Evolutionary conservation across 1,140 invertebrate genomes (phyloP).

Genomic region (Eciton burchellii): DNA sequence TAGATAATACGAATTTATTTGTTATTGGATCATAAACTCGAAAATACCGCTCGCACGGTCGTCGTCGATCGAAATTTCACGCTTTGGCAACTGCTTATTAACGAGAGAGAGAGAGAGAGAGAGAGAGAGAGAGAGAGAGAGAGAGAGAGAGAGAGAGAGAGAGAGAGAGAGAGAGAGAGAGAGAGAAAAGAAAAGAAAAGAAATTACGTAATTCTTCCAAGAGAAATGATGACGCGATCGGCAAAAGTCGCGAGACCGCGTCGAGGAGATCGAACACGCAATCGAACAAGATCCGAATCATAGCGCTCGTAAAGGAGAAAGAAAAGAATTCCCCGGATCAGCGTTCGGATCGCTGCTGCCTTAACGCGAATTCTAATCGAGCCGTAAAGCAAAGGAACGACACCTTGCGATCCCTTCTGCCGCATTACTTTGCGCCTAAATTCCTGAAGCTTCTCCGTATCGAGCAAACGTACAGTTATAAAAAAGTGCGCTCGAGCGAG

Average conservation of each 20-base stretch:
- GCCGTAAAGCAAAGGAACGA: background rate
- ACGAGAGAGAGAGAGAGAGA: too few species aligned
- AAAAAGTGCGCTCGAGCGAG: background rate
- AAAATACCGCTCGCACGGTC: too few species aligned
- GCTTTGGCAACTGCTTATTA: too few species aligned
- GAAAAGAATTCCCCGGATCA: too few species aligned
- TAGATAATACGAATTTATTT: too few species aligned
- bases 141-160: too few species aligned
- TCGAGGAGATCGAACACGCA: background rate
- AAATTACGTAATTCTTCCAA: background rate
- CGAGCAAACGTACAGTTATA: background rate
- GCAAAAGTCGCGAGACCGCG: background rate
- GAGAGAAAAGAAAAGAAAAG: too few species aligned
- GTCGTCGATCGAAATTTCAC: too few species aligned
- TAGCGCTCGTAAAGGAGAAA: background rate
- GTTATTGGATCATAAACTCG: too few species aligned
- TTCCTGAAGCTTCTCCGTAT: slow-evolving; percentile 10
- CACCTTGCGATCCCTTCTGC: background rate
- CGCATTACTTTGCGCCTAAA: slow-evolving; percentile 22
- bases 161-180: too few species aligned
- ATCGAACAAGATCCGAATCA: background rate
- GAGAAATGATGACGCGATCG: background rate
- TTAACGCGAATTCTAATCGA: background rate
- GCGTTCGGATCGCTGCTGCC: too few species aligned
- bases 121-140: too few species aligned